A percentile compares a stretch with the other conserved stretches of the same genome.
Evolutionary conservation across 1,140 invertebrate genomes (phyloP).

Genomic region (Drosophila erecta): DNA sequence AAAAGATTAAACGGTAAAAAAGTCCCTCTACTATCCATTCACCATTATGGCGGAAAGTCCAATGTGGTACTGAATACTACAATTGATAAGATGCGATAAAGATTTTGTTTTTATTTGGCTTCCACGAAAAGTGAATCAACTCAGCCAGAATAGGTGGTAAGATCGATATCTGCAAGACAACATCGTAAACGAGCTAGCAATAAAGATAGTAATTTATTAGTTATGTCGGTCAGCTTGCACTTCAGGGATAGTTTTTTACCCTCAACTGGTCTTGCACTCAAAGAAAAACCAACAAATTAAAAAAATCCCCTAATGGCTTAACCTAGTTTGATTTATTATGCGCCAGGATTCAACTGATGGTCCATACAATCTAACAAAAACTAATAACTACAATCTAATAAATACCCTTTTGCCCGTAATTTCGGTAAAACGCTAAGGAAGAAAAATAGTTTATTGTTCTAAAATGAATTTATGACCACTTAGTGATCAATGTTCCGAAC

Average conservation of each 20-base stretch:
- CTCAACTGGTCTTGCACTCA: no score
- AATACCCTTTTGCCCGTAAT: neutral
- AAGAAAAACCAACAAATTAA: neutral
- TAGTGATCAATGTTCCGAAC: slow-evolving; percentile 10
- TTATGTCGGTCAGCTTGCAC: neutral
- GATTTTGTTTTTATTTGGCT: neutral
- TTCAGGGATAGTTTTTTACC: no score
- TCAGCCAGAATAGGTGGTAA: neutral
- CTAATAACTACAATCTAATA: neutral
- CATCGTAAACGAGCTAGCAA: neutral
- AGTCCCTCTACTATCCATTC: neutral
- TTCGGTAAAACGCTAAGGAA: neutral
- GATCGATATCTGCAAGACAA: neutral
- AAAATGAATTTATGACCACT: slow-evolving; percentile 3
- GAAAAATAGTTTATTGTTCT: slow-evolving; percentile 7
- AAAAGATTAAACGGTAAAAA: neutral
- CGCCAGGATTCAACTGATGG: neutral
- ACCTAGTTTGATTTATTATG: neutral
- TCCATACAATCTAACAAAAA: neutral
- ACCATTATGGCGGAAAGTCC: slow-evolving; percentile 3
- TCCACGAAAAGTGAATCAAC: slow-evolving; percentile 6
- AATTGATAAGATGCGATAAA: slow-evolving; percentile 10
- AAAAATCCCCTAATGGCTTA: neutral
- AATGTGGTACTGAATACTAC: neutral
- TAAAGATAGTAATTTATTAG: slow-evolving; percentile 8